Percentiles rank a stretch among this genome's conserved stretches.
Evolutionary conservation across 2,888 invertebrate species (phyloP).

Genomic region (Mechanitis messenoides): DNA sequence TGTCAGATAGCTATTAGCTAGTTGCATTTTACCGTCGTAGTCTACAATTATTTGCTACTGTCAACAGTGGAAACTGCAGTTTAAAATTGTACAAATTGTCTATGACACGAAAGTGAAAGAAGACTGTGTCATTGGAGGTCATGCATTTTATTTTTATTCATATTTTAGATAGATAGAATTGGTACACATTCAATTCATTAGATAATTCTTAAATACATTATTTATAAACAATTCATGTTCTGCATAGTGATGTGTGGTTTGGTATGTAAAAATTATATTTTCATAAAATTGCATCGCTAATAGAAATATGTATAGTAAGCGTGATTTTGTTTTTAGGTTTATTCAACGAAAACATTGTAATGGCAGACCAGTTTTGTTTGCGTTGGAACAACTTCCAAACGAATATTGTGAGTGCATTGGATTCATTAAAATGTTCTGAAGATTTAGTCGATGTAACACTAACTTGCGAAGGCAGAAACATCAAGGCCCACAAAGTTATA

Average conservation of each 20-base stretch:
- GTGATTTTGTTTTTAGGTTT: slow-evolving; percentile 41
- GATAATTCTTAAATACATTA: slow-evolving; percentile 25
- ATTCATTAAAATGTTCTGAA: slow-evolving; percentile 81
- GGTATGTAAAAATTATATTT: slow-evolving; percentile 20
- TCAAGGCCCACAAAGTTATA: slow-evolving; percentile 85
- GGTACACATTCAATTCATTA: slow-evolving; percentile 28
- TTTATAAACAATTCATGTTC: slow-evolving; percentile 28
- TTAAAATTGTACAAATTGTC: slow-evolving; percentile 19
- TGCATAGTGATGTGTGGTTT: slow-evolving; percentile 29
- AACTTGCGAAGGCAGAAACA: slow-evolving; percentile 82
- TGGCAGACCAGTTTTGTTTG: slow-evolving; percentile 83
- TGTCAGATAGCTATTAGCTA: no score
- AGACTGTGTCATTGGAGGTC: slow-evolving; percentile 68
- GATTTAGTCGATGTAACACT: slow-evolving; percentile 84
- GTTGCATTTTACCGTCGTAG: no score
- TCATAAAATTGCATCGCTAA: slow-evolving; percentile 2
- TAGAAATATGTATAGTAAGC: slow-evolving; percentile 26
- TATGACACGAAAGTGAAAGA: slow-evolving; percentile 62
- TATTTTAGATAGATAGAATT: slow-evolving; percentile 37
- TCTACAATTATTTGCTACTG: background rate
- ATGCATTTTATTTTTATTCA: slow-evolving; percentile 71
- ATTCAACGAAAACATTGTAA: slow-evolving; percentile 51
- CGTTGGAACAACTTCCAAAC: slow-evolving; percentile 86
- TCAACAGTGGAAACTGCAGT: background rate
- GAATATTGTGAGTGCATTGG: slow-evolving; percentile 82